phyloP scores from a whole-genome alignment of 2,888 invertebrate genomes.

The Pemphredon lugubris region DNA sequence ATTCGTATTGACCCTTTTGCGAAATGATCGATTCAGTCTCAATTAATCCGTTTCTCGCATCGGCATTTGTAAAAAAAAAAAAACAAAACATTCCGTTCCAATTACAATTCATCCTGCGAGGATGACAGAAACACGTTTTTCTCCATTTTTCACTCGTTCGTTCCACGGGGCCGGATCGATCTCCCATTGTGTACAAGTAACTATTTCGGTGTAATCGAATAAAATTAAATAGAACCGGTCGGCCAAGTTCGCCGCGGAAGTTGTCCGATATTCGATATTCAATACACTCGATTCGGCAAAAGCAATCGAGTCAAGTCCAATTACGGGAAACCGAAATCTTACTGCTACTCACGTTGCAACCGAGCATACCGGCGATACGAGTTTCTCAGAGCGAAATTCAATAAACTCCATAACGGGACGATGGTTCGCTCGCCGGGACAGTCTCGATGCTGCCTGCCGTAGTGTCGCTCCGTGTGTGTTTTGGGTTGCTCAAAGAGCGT shows the following conservation, averaged over 20 bases:
- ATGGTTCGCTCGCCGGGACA: constrained; percentile 17
- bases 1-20: too few species aligned
- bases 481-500: constrained; percentile 8
- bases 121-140: too few species aligned
- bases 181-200: too few species aligned
- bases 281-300: constrained; percentile 5
- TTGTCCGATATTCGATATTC: constrained; percentile 28
- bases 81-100: too few species aligned
- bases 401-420: constrained; percentile 45
- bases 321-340: constrained; percentile 20
- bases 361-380: constrained; percentile 15
- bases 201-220: background rate
- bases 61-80: too few species aligned
- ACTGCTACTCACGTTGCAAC: constrained; percentile 16
- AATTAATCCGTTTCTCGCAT: too few species aligned
- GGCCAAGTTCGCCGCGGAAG: background rate
- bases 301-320: constrained; percentile 30
- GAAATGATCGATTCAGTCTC: too few species aligned
- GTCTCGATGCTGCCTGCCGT: constrained; percentile 14
- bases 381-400: constrained; percentile 25
- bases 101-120: too few species aligned
- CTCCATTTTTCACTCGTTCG: too few species aligned
- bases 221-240: constrained; percentile 25
- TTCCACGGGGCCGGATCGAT: too few species aligned
- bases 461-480: background rate